Evolutionary conservation across 2,797 vertebrate genomes (phyloP), one percentile per base, ranked within the genome.

Genomic region (Diceros bicornis): DNA sequence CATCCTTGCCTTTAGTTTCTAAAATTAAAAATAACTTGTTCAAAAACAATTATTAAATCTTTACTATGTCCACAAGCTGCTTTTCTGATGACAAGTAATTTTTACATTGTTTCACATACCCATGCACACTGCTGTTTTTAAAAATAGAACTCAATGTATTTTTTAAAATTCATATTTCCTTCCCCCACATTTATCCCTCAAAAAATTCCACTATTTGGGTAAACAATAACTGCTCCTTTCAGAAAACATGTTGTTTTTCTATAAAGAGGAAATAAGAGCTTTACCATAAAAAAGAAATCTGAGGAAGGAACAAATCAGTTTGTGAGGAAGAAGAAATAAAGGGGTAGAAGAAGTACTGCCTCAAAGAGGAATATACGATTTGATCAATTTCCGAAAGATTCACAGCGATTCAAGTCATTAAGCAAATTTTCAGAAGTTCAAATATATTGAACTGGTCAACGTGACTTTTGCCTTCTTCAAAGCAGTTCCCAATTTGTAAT

Each of bases 361-460:
- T 66, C 13, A 62, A 64, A 95, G 50, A 93, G 16, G 2, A 85
- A 85, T 74, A 83, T 2, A 18, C n/a, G 18, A 89, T 83, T 84
- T 13, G 7, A 77, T 93, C 41, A 86, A 27, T 82, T 95, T 89
- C 52, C 50, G 94, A 66, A 96, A 84, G 55, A 83, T 77, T 89
- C 37, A 64, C 41, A 92, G 32, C 57, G 9, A 84, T 71, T 96
- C 41, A 91, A 44, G 27, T 82, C 34, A 91, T 91, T 94, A 86
- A 81, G 37, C 17, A 87, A 20, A 92, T 91, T 91, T 96, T 92
- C 50, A 77, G 57, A 96, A 78, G 61, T 96, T 87, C 68, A 74
- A 86, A 68, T 84, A 61, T 89, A 78, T 62, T 87, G 37, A 97
- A 61, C 25, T 4, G 85, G 52, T 23, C 66, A 74, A 21, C 72